phyloP scores from a whole-genome alignment of 2,888 invertebrate genomes.

The Thymelicus sylvestris region DNA sequence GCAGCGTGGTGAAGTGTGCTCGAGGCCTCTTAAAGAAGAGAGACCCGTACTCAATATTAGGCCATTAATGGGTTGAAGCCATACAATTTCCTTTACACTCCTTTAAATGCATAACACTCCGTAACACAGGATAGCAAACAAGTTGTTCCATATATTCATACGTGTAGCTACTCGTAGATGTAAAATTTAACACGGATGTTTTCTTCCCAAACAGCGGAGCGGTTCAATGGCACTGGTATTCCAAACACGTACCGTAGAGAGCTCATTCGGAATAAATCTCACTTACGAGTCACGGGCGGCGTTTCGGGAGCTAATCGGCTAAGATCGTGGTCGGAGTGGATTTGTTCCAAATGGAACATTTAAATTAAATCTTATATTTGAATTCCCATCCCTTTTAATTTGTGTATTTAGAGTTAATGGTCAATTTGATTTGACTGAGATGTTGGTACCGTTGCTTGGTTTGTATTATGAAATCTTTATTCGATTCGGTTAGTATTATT shows the following conservation, averaged over 20 bases:
- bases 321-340: constrained; percentile 19
- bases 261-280: constrained; percentile 36
- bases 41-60: too few species aligned
- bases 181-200: constrained; percentile 25
- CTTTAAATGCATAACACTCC: background rate
- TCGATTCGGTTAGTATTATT: too few species aligned
- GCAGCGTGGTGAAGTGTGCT: too few species aligned
- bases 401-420: background rate
- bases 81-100: too few species aligned
- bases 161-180: constrained; percentile 5
- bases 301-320: constrained; percentile 29
- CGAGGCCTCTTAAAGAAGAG: too few species aligned
- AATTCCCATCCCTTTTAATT: background rate
- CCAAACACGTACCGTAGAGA: constrained; percentile 29
- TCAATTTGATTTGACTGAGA: too few species aligned
- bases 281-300: constrained; percentile 18
- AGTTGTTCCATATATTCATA: background rate
- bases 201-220: constrained; percentile 32
- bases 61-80: too few species aligned
- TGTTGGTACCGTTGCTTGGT: too few species aligned
- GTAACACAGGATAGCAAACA: background rate
- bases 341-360: background rate
- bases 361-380: constrained; percentile 2
- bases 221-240: constrained; percentile 21
- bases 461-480: too few species aligned